Percentiles rank a stretch among this genome's conserved stretches.
Evolutionary conservation across 2,888 invertebrate species (phyloP).

Genomic region (Nematopogon swammerdamellus): DNA sequence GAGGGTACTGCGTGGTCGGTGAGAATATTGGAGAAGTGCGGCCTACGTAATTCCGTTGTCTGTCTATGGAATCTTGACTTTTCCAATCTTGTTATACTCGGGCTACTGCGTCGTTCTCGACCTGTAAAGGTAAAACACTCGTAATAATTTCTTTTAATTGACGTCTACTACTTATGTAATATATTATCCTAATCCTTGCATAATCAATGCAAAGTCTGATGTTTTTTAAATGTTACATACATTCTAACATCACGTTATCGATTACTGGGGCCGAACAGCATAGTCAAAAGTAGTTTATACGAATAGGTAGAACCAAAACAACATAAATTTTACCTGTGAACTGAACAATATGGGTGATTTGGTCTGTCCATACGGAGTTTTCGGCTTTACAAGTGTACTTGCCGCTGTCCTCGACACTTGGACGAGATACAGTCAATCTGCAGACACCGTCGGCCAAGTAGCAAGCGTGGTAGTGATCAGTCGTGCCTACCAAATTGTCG

Average conservation of each 20-base stretch:
- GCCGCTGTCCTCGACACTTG: conserved; percentile 67
- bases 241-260: too few relatives aligned
- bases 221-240: too few relatives aligned
- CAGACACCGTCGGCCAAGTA: conserved; percentile 74
- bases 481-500: conserved; percentile 48
- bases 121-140: conserved; percentile 19
- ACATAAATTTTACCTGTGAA: conserved; percentile 59
- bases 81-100: conserved; percentile 31
- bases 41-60: conserved; percentile 53
- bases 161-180: too few relatives aligned
- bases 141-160: too few relatives aligned
- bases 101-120: conserved; percentile 25
- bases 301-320: too few relatives aligned
- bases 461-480: conserved; percentile 61
- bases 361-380: conserved; percentile 68
- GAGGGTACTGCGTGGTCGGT: conserved; percentile 69
- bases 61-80: conserved; percentile 30
- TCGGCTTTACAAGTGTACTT: conserved; percentile 74
- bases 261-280: too few relatives aligned
- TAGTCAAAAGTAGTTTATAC: too few relatives aligned
- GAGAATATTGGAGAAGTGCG: conserved; percentile 65
- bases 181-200: too few relatives aligned
- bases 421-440: conserved; percentile 63
- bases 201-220: too few relatives aligned
- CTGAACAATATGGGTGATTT: conserved; percentile 69